Base-by-base conservation (phyloP, 2,797 vertebrate genomes). In the Siniperca undulata region DNA sequence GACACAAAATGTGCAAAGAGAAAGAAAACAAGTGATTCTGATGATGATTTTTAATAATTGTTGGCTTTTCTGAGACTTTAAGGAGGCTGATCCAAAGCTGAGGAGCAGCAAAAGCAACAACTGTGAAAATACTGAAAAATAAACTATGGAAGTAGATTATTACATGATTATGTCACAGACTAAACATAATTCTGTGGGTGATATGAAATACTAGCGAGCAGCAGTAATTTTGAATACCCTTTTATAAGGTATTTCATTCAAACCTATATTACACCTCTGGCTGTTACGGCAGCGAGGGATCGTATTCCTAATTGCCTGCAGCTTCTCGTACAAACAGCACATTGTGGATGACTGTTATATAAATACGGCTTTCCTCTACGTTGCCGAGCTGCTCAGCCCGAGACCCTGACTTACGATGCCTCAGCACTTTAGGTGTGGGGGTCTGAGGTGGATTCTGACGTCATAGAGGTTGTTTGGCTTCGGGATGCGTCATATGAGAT, bases 311-410 rank as follows among this genome's bases (percentile, higher is more conserved):
- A 91, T 78, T 90, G 83, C 81, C 85, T 83, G 82, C 91, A 90
- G 91, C 78, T 78, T 77, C 82, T 76, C 8, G 19, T 24, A 94
- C 93, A 93, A 91, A 88, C 87, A 75, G 61, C 74, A 60, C 88
- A 87, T 89, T 94, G 91, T 93, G 89, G 76, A 59, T 16, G 70
- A 36, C 74, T 20, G 80, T 82, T 87, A 52, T n/a, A 88, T 79
- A 83, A 78, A 92, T 75, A 89, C 13, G 2, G 36, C 38, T 76
- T 72, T 77, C 61, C 81, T 87, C 66, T 8, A 3, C 3, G 62
- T 58, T 11, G 42, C 84, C 12, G 58, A 61, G 77, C 76, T n/a
- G 66, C 70, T 52, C 64, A 12, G 79, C 80, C 81, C 52, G 78
- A 77, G 44, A 81, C 62, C 62, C 77, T 46, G 77, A 81, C 73